phyloP scores from a whole-genome alignment of 2,888 invertebrate species.

The Fragum whitleyi region DNA sequence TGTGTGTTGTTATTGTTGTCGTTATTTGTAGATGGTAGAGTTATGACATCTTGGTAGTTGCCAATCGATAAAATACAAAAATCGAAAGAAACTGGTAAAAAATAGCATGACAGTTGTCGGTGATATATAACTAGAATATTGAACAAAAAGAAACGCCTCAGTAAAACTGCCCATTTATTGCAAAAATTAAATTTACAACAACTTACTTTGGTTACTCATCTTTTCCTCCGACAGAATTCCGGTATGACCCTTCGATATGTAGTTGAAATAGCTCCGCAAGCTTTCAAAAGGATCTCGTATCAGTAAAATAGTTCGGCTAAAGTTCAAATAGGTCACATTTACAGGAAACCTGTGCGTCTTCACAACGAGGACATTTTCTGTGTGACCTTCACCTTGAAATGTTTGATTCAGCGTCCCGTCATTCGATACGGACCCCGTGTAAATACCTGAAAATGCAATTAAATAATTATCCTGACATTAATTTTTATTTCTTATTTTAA shows the following conservation, averaged over 20 bases:
- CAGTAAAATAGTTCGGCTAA: background rate
- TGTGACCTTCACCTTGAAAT: constrained; percentile 1
- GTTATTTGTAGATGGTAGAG: too few species aligned
- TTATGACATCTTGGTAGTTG: too few species aligned
- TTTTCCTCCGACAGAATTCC: background rate
- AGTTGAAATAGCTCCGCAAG: background rate
- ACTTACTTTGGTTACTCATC: background rate
- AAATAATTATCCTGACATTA: too few species aligned
- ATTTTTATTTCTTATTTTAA: too few species aligned
- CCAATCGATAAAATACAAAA: too few species aligned
- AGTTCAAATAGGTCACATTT: background rate
- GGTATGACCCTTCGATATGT: background rate
- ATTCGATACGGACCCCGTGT: background rate
- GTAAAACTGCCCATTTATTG: too few species aligned
- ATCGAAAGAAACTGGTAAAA: too few species aligned
- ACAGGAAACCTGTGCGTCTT: background rate
- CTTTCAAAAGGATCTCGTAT: constrained; percentile 4
- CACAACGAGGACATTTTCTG: background rate
- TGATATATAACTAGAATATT: too few species aligned
- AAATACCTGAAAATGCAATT: constrained; percentile 1
- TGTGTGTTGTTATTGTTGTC: too few species aligned
- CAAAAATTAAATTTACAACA: too few species aligned
- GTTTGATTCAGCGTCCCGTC: background rate
- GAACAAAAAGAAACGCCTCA: too few species aligned
- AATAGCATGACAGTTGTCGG: too few species aligned